Evolutionary conservation across 2,113 vertebrate species (phyloP), one percentile per base, ranked within the genome.

Genomic region (Lontra canadensis): DNA sequence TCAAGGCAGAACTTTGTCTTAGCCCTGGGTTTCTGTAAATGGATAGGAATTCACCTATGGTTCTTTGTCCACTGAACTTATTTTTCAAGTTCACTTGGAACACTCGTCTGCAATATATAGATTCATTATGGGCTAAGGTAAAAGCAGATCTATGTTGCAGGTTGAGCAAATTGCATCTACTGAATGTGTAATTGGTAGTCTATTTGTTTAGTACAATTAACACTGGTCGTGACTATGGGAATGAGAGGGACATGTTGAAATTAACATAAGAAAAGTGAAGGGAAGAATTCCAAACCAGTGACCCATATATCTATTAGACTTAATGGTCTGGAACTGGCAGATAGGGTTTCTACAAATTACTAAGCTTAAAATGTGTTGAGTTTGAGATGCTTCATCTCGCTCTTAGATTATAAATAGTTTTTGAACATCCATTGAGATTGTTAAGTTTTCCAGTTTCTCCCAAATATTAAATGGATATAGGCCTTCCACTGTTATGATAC

Each of bases 41-140:
- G 44, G 9, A 69, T 39, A 90, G 74, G 39, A 92, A 78, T 69
- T 96, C 36, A 23, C 61, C 52, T 61, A 21, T 44, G 29, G 12
- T 73, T 83, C 92, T 96, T 89, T 80, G 55, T 80, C 36, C 42
- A 39, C 10, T 42, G 18, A 87, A 74, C 15, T 83, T 71, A 34
- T 13, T 96, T 95, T 96, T 98, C 36, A 87, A 79, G 34, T 90
- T 92, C 17, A 76, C 57, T 21, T 90, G 79, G 55, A 80, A 6
- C 4, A 52, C 87, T 97, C 36, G 87, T 42, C 10, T 83, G 25
- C 42, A 59, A 74, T 71, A 18, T 47, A 44, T 39, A 65, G 74
- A 49, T 76, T 83, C 39, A 74, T 6, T 71, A 59, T 44, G 26
- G 61, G 13, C n/a, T 34, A 82, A 80, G 47, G 36, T 63, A 59